Evolutionary conservation across 2,113 vertebrate genomes (phyloP).

Genomic region (Eudorcas thomsonii): DNA sequence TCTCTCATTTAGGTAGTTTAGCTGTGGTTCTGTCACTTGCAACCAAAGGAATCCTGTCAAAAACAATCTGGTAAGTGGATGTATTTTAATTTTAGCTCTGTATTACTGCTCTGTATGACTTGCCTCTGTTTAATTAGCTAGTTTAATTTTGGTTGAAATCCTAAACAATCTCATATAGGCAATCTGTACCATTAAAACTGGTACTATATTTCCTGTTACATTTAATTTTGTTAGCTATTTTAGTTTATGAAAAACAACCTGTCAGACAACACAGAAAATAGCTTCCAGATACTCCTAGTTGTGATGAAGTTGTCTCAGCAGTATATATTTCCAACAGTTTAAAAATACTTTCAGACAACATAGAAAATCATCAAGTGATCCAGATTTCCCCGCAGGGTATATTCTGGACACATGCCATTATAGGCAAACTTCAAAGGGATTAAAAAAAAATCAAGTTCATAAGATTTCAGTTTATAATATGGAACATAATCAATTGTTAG

Average conservation of each 20-base stretch:
- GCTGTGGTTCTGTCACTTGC: not conserved
- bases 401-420: not conserved
- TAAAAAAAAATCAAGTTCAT: not conserved
- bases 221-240: constrained; percentile 30
- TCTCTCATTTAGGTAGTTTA: not conserved
- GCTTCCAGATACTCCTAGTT: not conserved
- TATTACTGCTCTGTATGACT: not conserved
- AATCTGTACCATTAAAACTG: not conserved
- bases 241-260: not conserved
- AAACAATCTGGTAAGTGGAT: not conserved
- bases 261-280: not conserved
- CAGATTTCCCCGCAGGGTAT: not conserved
- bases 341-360: constrained; percentile 29
- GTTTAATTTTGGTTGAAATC: not conserved
- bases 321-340: not conserved
- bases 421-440: constrained; percentile 6
- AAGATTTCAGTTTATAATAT: not conserved
- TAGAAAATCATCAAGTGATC: not conserved
- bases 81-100: not conserved
- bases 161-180: not conserved
- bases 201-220: not conserved
- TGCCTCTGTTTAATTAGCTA: not conserved
- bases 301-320: not conserved
- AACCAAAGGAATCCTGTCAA: not conserved
- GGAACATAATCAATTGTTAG: not conserved